Evolutionary conservation across 2,888 invertebrate genomes (phyloP), one percentile per base, ranked within the genome.

Genomic region (Cryptophagus acutangulus): DNA sequence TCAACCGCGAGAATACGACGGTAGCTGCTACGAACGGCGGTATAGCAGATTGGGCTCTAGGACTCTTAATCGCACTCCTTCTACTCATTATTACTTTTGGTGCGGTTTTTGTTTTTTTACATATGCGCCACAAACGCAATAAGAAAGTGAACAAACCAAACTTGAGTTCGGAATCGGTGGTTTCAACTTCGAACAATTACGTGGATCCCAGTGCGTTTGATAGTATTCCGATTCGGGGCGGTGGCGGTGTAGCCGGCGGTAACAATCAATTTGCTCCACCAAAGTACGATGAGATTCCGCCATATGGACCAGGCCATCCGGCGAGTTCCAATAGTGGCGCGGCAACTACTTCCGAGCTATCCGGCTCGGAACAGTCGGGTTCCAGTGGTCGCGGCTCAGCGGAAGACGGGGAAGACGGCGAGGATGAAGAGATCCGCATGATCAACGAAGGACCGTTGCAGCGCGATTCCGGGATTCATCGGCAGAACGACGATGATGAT

Each of bases 401-500:
- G 1, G 95, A 95, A 70, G 94, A 94, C 54, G 88, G 87, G 0
- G 88, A 87, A 53, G 89, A 89, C 60, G 88, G 87, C 1, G 92
- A 93, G 58, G 96, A 96, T 63, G 95, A 95, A 67, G 96, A 96
- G 69, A 94, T 96, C 37, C 77, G 94, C 53, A 95, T 94, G 93
- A 96, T 96, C 49, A 94, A 94, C 64, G 93, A 95, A 67, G 88
- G 91, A 0, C 87, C 87, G 0, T 69, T 90, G 20, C 87, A 89
- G 64, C 74, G 82, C 46, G 84, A 84, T 62, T 77, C 80, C 12
- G 79, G 81, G 31, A 77, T 82, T 42, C 81, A 79, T 49, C 69
- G 79, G 50, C 75, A 75, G 54, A 65, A 72, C 18, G 77, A 77
- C 45, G 75, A 75, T 29, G 75, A 74, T 29, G 86, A 86, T 52